phyloP scores from a whole-genome alignment of 2,113 vertebrate genomes.

The Hemiprocne comata region DNA sequence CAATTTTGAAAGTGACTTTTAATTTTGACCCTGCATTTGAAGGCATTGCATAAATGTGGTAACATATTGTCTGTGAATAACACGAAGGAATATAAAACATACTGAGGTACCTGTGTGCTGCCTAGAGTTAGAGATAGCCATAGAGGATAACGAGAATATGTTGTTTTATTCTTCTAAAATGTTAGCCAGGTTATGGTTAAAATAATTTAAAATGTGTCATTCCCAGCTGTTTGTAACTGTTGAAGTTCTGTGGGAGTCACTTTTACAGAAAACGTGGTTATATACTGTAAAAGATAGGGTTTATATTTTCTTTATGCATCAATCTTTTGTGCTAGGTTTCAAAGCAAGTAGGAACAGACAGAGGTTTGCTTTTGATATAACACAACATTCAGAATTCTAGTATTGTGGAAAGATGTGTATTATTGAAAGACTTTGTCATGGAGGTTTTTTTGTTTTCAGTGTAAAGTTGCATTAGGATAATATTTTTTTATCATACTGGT shows the following conservation, averaged over 20 bases:
- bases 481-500: neutral
- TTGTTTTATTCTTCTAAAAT: neutral
- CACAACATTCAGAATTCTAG: neutral
- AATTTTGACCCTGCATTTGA: neutral
- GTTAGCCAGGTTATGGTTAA: neutral
- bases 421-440: neutral
- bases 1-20: neutral
- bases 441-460: neutral
- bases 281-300: neutral
- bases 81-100: neutral
- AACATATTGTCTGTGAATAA: neutral
- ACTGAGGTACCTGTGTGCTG: neutral
- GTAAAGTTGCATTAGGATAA: neutral
- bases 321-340: neutral
- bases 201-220: neutral
- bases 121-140: neutral
- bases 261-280: neutral
- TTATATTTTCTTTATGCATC: neutral
- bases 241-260: neutral
- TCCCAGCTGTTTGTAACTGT: neutral
- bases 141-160: neutral
- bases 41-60: neutral
- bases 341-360: neutral
- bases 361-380: slow-evolving; percentile 13
- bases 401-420: neutral